These are phyloP conservation scores for Sarotherodon lohbergeri DNA, from an alignment of 2,113 vertebrate genomes.

Conservation along the genomic window DNA sequence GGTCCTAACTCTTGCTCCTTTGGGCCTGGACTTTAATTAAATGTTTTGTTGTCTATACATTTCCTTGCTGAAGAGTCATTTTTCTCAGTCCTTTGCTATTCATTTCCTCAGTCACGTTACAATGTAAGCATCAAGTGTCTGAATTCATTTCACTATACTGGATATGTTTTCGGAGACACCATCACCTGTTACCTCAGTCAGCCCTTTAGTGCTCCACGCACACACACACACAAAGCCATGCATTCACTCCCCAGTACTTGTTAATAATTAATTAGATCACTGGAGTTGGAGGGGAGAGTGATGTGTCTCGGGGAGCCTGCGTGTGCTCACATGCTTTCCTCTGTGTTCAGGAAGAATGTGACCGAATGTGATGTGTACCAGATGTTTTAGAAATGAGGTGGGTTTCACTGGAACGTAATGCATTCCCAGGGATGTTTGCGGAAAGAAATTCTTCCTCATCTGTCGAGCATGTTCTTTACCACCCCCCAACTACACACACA, in stretches of 20 bases:
- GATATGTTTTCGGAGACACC: not conserved
- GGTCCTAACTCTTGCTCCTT: not conserved
- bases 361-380: constrained; percentile 64
- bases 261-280: constrained; percentile 57
- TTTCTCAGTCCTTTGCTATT: not conserved
- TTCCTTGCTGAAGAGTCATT: not conserved
- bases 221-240: not conserved
- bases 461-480: constrained; percentile 51
- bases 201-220: not conserved
- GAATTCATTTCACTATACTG: not conserved
- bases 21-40: not conserved
- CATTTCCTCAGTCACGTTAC: not conserved
- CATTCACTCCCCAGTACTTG: not conserved
- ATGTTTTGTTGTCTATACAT: not conserved
- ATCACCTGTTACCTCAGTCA: constrained; percentile 32
- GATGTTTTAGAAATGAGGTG: constrained; percentile 75
- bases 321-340: not conserved
- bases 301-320: not conserved
- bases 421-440: constrained; percentile 72
- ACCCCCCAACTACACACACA: not conserved
- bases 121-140: not conserved
- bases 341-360: constrained; percentile 17
- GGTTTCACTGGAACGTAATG: constrained; percentile 66
- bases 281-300: constrained; percentile 2
- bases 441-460: constrained; percentile 66